These are phyloP conservation scores for Gephyroberyx darwinii DNA, from an alignment of 2,797 vertebrate genomes.

Conservation along the genomic window DNA sequence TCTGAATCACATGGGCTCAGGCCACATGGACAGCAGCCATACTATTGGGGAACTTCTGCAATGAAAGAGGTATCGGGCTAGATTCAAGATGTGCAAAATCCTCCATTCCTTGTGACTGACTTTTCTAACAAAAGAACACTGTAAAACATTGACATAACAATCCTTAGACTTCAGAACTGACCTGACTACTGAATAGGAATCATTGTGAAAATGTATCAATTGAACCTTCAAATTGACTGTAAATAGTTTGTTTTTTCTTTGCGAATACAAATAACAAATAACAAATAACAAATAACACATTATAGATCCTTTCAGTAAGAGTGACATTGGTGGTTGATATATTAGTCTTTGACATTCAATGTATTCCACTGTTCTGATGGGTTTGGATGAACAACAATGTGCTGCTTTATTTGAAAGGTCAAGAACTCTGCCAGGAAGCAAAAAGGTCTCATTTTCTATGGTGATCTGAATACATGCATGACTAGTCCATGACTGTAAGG, in stretches of 20 bases:
- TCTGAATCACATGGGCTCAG: conserved; percentile 51
- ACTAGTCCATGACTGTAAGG: conserved; percentile 30
- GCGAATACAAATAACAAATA: too few species aligned
- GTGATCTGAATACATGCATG: conserved; percentile 31
- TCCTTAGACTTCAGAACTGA: background rate
- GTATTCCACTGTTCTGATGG: background rate
- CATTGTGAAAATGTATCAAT: background rate
- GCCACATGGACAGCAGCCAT: conserved; percentile 14
- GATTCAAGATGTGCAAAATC: conserved; percentile 6
- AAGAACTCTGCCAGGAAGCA: background rate
- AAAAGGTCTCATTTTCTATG: conserved; percentile 18
- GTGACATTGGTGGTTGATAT: conserved; percentile 5
- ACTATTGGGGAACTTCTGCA: conserved; percentile 19
- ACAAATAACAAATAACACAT: background rate
- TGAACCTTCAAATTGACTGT: background rate
- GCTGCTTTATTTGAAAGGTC: conserved; percentile 22
- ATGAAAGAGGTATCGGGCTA: conserved; percentile 21
- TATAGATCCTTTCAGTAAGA: background rate
- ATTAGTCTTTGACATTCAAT: background rate
- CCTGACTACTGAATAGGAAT: background rate
- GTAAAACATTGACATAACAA: background rate
- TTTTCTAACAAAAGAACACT: conserved; percentile 20
- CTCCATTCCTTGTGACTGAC: conserved; percentile 26
- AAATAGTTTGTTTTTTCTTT: background rate
- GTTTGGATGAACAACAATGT: conserved; percentile 27